Percentiles rank a stretch among this genome's conserved stretches.
These are phyloP conservation scores for Kryptolebias marmoratus DNA, from an alignment of 2,113 vertebrate genomes.

Conservation along the genomic window DNA sequence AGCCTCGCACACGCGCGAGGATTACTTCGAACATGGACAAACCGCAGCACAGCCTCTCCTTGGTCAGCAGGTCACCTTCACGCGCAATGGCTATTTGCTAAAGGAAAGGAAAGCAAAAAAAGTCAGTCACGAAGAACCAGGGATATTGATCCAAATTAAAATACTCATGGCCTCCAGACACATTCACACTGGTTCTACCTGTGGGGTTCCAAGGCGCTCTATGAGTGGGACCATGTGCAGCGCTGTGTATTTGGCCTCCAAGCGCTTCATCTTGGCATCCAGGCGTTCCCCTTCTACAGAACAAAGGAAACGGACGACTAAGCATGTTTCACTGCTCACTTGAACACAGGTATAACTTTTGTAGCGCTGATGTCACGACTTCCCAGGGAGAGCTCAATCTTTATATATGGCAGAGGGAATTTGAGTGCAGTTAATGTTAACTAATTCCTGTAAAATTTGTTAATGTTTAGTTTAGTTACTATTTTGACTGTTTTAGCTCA, in stretches of 20 bases:
- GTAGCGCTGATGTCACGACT: too few species aligned
- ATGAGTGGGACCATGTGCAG: constrained; percentile 98
- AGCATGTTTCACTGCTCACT: too few species aligned
- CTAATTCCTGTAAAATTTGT: too few species aligned
- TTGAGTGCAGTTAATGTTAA: too few species aligned
- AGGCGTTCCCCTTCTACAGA: constrained; percentile 93
- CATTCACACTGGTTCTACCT: constrained; percentile 72
- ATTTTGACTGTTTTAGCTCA: too few species aligned
- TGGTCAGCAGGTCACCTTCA: constrained; percentile 97
- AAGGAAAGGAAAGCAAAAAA: background rate
- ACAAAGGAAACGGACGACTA: background rate
- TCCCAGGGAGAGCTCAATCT: too few species aligned
- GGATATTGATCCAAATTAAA: background rate
- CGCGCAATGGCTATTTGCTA: constrained; percentile 99
- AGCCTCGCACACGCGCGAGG: constrained; percentile 93
- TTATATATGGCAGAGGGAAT: too few species aligned
- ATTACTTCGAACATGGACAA: constrained; percentile 99
- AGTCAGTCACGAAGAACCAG: too few species aligned
- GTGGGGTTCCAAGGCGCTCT: constrained; percentile 96
- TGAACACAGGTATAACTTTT: too few species aligned
- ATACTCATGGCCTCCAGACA: too few species aligned
- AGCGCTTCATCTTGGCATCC: constrained; percentile 97
- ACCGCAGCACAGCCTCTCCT: constrained; percentile 97
- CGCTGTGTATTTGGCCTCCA: constrained; percentile 97
- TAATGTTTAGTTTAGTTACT: too few species aligned